Evolutionary conservation across 1,140 invertebrate genomes (phyloP).

Genomic region (Heliconius hewitsoni): DNA sequence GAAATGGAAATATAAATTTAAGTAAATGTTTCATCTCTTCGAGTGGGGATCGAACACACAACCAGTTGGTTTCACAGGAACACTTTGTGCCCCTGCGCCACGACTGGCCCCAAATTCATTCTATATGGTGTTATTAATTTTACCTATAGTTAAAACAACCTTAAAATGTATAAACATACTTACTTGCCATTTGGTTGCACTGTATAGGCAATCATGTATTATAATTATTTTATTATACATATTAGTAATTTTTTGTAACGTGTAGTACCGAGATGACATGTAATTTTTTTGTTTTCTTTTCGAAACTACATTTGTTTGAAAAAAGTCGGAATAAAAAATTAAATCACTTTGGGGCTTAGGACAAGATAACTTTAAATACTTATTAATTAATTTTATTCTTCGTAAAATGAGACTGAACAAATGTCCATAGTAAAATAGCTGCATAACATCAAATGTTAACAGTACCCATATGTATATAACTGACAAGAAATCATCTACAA

Average conservation of each 20-base stretch:
- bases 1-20: too few species aligned
- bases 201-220: conserved; percentile 52
- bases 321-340: neutral
- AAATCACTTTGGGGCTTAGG: neutral
- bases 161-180: conserved; percentile 7
- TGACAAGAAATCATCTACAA: neutral
- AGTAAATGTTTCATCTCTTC: too few species aligned
- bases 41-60: too few species aligned
- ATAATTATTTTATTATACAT: conserved; percentile 55
- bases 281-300: neutral
- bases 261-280: neutral
- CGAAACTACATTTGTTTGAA: neutral
- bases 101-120: too few species aligned
- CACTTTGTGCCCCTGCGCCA: too few species aligned
- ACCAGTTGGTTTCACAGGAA: too few species aligned
- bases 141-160: neutral
- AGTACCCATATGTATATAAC: neutral
- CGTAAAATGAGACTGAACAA: conserved; percentile 18
- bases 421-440: conserved; percentile 24
- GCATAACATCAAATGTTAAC: conserved; percentile 5
- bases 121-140: neutral
- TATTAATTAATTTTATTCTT: conserved; percentile 21
- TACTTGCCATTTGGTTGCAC: conserved; percentile 67
- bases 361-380: conserved; percentile 16
- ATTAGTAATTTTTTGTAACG: conserved; percentile 56